These are phyloP conservation scores for Nymphalis polychloros DNA, from an alignment of 2,888 invertebrate genomes.

Conservation along the genomic window DNA sequence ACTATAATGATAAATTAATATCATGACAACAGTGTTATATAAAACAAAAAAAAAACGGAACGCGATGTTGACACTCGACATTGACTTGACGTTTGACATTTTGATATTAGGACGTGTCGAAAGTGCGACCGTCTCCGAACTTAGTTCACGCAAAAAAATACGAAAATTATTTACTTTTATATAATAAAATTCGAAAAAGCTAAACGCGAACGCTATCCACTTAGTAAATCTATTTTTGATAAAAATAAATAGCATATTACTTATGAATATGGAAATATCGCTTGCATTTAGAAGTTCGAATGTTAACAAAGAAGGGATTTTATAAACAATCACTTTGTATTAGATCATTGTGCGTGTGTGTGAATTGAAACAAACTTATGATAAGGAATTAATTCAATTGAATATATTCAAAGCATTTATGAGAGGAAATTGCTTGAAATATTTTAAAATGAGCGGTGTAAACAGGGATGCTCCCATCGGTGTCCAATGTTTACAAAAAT, in stretches of 20 bases:
- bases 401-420: constrained; percentile 38
- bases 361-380: constrained; percentile 46
- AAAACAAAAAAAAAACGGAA: neutral
- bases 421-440: constrained; percentile 47
- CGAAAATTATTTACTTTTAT: constrained; percentile 4
- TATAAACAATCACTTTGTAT: constrained; percentile 48
- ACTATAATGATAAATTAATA: no score
- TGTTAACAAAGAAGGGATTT: neutral
- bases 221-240: neutral
- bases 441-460: constrained; percentile 79
- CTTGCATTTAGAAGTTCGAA: constrained; percentile 1
- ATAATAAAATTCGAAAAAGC: constrained; percentile 4
- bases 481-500: constrained; percentile 80
- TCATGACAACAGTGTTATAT: no score
- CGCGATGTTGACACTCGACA: constrained; percentile 26
- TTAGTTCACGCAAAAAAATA: constrained; percentile 26
- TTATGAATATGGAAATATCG: constrained; percentile 9
- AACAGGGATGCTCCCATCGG: constrained; percentile 85
- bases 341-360: constrained; percentile 42
- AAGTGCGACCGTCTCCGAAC: constrained; percentile 31
- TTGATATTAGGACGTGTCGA: constrained; percentile 39
- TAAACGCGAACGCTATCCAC: neutral
- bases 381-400: no score
- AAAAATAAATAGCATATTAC: neutral
- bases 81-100: constrained; percentile 37